Evolutionary conservation across 1,140 invertebrate genomes (phyloP), one percentile per base, ranked within the genome.

Genomic region (Nautilus pompilius): DNA sequence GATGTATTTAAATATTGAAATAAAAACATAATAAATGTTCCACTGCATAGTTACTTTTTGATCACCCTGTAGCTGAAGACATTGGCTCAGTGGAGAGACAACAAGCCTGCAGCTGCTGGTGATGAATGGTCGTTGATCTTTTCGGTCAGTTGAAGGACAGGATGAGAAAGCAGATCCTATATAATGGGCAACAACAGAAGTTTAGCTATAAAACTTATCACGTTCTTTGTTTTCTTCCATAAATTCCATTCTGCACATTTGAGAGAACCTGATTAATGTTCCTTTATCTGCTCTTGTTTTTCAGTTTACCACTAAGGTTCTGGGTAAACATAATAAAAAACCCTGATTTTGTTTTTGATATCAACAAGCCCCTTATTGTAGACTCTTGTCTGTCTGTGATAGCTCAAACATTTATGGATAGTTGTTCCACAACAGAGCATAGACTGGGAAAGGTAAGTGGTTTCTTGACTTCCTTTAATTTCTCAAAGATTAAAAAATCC

Each of bases 321-420:
- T 99, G 97, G 97, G 96, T 99, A 24, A 99, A 99, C 85, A 88
- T 99, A 41, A 98, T 99, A 64, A 99, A 99, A 83, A 99, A 99
- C 87, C 98, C 98, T 26, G 98, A 99, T 82, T 99, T 99, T 86
- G 95, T 99, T 45, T 99, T 99, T 85, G 96, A 99, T 82, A 96
- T 99, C 72, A 92, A 98, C 84, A 99, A 99, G 83, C 97, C 96
- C 28, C 96, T 96, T 82, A 99, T 98, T 69, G 96, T 99, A 59
- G 97, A 99, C 82, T 97, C 96, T 13, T 99, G 96, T 85, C 85
- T 99, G 60, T 98, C 96, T 68, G 96, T 99, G 30, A 96, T 99
- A 65, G 96, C 96, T 76, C 96, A 99, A 87, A 99, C 96, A 15
- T 98, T 99, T 80, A 99, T 99, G 96, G 97, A 99, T 84, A 96